Evolutionary conservation across 2,888 invertebrate species (phyloP), one percentile per base, ranked within the genome.

Genomic region (Subacronicta megacephala): DNA sequence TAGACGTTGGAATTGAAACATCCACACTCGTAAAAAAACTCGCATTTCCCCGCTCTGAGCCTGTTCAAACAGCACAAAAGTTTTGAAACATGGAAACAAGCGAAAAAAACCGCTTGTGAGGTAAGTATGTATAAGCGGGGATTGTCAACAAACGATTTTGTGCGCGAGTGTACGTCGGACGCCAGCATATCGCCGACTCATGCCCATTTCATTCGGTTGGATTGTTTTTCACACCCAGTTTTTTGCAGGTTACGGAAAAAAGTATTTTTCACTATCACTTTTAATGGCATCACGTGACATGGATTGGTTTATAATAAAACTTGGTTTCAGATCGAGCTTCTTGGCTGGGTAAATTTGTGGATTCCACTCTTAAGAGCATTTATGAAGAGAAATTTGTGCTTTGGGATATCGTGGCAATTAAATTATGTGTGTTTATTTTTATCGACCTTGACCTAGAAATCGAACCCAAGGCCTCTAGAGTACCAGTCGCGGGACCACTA

Each of bases 131-230:
- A 67, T 67, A 72, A 56, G 70, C 67, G 56, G 40, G 72, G 47
- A 75, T 74, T 75, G 79, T 77, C 77, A 78, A 79, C 80, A 75
- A 72, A 78, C 78, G 66, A 76, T 80, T 82, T 80, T 54, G 72
- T 71, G 72, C 76, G 61, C 68, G 80, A 77, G 71, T 67, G 70
- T 77, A 71, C 73, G 62, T 59, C 59, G 51, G 51, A 53, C 53
- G 63, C 53, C 58, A 57, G 55, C 72, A 69, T 67, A 78, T 62
- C 64, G 81, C 71, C 68, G 60, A 79, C 80, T 83, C 86, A 83
- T 81, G 78, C 77, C 78, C 74, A 75, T 83, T 82, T 79, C 80
- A 81, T 81, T 81, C 81, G 68, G 72, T 62, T 50, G 44, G 58
- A 66, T 60, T 68, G 70, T 75, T 81, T 81, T 82, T 82, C 80